phyloP scores from a whole-genome alignment of 53 echinoderm and acorn worm species.

The Zoroaster sp. region DNA sequence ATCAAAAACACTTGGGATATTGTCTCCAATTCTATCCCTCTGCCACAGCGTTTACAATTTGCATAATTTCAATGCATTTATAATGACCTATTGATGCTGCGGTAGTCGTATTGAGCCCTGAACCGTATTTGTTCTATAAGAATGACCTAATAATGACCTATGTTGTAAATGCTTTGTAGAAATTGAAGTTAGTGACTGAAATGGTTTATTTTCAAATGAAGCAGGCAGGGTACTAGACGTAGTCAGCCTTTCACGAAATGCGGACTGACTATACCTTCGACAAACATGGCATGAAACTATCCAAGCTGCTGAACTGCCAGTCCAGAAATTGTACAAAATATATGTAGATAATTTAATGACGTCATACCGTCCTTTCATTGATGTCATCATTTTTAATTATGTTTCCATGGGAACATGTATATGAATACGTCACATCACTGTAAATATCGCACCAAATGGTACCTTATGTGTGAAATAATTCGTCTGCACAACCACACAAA shows the following conservation, averaged over 20 bases:
- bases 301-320: slow-evolving; percentile 43
- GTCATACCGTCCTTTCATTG: neutral
- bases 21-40: neutral
- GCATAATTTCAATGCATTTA: slow-evolving; percentile 39
- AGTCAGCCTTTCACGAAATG: neutral
- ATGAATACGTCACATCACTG: slow-evolving; percentile 30
- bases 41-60: neutral
- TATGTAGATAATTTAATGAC: slow-evolving; percentile 5
- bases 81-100: slow-evolving; percentile 50
- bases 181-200: neutral
- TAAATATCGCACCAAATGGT: slow-evolving; percentile 38
- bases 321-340: neutral
- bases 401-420: slow-evolving; percentile 10
- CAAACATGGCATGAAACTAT: neutral
- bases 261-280: neutral
- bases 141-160: too few species aligned
- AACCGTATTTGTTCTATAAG: neutral
- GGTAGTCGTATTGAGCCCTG: neutral
- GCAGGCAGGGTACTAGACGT: neutral
- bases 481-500: slow-evolving; percentile 1
- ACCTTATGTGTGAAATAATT: neutral
- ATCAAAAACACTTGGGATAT: too few species aligned
- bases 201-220: neutral
- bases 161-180: neutral
- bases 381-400: slow-evolving; percentile 16